Percentiles rank a stretch among this genome's conserved stretches.
phyloP scores from a whole-genome alignment of 2,888 invertebrate genomes.

The Tipula confusa region DNA sequence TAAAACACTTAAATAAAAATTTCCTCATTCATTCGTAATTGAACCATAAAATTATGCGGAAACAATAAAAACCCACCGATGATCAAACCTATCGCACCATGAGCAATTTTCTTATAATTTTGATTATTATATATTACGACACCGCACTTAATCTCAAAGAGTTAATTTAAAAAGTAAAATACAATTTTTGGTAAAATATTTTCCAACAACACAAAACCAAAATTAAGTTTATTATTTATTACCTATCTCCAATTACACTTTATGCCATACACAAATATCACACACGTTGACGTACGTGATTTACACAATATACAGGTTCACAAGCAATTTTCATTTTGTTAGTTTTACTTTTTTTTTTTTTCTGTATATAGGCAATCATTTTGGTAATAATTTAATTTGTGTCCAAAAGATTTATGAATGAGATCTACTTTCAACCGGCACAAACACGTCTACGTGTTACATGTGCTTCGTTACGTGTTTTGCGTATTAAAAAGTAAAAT shows the following conservation, averaged over 20 bases:
- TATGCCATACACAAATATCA: neutral
- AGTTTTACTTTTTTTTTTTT: too few species aligned
- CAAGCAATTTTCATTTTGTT: too few species aligned
- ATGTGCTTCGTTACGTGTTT: too few species aligned
- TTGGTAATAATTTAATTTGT: neutral
- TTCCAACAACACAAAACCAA: neutral
- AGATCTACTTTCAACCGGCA: too few species aligned
- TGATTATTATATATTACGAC: constrained; percentile 4
- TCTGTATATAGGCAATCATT: too few species aligned
- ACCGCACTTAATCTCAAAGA: neutral
- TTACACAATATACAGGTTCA: neutral
- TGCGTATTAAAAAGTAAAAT: too few species aligned
- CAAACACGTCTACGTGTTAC: too few species aligned
- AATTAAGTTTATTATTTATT: neutral
- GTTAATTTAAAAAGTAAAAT: neutral
- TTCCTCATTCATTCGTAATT: neutral
- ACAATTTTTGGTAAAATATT: neutral
- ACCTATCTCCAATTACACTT: neutral
- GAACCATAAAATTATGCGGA: constrained; percentile 9
- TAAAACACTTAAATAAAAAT: neutral
- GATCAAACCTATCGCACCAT: neutral
- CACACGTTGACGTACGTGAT: neutral
- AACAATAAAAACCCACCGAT: neutral
- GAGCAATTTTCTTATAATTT: neutral
- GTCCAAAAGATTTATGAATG: too few species aligned